Base-by-base conservation (phyloP, 2,797 vertebrate genomes). In the Dendrocincla fuliginosa region DNA sequence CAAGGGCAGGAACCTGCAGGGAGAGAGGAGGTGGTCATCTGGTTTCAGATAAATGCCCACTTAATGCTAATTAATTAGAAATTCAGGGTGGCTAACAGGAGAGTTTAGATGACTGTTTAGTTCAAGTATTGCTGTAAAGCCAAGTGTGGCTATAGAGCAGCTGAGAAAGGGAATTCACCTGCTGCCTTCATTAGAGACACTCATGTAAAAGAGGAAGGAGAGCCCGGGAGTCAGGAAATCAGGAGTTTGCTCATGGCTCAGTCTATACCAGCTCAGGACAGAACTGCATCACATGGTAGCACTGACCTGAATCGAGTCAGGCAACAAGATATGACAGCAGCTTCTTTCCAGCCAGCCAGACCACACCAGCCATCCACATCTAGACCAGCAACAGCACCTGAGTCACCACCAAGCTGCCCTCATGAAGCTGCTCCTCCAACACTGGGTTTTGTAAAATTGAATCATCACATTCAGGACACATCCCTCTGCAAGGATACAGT, bases 61-160 rank as follows among this genome's bases (percentile, higher is more conserved):
- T 94, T 91, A 63, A 30, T 75, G 59, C 37, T 87, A 92, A 93
- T 91, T 90, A 91, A 88, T 93, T 85, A 95, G 93, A 79, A 91
- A 90, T 71, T 57, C 52, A 79, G 37, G 5, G 3, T 37, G 37
- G 59, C 60, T 87, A 91, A 85, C 47, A 73, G 60, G 55, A 89
- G 42, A 13, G 10, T 37, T 81, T 49, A 73, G 64, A 56, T 61
- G 65, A 65, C 14, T 76, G 32, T 52, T 88, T 87, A 91, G 55
- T 42, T 67, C 68, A 87, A 85, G 32, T 44, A n/a, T 76, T 74
- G 44, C 67, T 56, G 24, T 46, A 88, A 87, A 96, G 60, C 69
- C 59, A 57, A 3, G 18, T 13, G 41, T 61, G 55, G 24, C 87
- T 55, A 33, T 8, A 0, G 7, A 84, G 74, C 33, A 75, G 64